Evolutionary conservation across 2,113 vertebrate genomes (phyloP).

Genomic region (Otolemur garnettii): DNA sequence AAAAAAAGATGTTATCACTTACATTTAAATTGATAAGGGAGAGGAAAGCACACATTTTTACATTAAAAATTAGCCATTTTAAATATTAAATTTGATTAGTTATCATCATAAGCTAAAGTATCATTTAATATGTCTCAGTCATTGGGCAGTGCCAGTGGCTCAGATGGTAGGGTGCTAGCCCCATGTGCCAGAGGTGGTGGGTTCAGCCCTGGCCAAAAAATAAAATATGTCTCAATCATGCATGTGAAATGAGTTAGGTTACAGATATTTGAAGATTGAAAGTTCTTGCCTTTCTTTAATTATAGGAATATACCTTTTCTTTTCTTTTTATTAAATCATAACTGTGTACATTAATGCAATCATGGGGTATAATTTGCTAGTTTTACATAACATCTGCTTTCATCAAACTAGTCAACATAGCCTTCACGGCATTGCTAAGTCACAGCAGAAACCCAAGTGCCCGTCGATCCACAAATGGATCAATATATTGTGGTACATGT

Average conservation of each 20-base stretch:
- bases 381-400: too few species aligned
- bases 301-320: not conserved
- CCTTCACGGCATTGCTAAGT: too few species aligned
- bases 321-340: too few species aligned
- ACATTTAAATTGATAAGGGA: not conserved
- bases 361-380: too few species aligned
- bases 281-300: accelerated
- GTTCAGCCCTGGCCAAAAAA: too few species aligned
- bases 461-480: too few species aligned
- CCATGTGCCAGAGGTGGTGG: too few species aligned
- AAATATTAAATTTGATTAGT: not conserved
- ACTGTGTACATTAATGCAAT: too few species aligned
- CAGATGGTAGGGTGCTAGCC: too few species aligned
- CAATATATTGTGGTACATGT: too few species aligned
- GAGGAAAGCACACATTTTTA: not conserved
- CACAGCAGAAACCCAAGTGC: too few species aligned
- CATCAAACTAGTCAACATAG: too few species aligned
- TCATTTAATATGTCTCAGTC: not conserved
- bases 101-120: not conserved
- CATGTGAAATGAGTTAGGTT: not conserved
- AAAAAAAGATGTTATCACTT: not conserved
- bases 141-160: not conserved
- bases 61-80: not conserved
- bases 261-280: not conserved
- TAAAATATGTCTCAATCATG: not conserved